Conservation (phyloP, 2,113 vertebrate genomes). For the Emberiza fucata region DNA sequence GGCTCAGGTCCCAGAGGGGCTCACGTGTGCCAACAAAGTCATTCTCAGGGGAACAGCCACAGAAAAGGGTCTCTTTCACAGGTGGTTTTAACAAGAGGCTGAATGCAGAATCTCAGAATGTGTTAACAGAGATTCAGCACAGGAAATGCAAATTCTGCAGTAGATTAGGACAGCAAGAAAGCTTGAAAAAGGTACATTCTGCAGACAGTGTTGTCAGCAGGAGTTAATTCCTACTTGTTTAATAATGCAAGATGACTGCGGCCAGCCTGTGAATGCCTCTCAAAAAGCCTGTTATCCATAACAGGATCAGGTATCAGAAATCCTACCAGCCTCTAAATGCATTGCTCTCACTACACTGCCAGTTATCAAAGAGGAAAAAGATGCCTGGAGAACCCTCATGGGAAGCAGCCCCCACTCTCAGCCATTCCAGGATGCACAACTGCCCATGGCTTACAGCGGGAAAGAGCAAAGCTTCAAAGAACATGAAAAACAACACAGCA, state of each 20-base stretch:
- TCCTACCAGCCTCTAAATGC: background rate
- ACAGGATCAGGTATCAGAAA: background rate
- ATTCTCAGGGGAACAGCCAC: background rate
- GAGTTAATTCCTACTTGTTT: conserved; percentile 4
- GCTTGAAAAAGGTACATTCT: background rate
- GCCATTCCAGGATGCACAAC: background rate
- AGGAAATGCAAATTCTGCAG: background rate
- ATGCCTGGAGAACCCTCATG: background rate
- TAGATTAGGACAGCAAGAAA: background rate
- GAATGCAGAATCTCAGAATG: background rate
- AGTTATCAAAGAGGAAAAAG: background rate
- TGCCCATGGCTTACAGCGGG: background rate
- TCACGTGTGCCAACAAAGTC: background rate
- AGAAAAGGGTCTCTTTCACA: background rate
- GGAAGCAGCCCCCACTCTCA: background rate
- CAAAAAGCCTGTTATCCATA: background rate
- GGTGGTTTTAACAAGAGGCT: background rate
- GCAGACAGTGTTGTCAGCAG: background rate
- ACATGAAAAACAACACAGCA: background rate
- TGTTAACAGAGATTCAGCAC: background rate
- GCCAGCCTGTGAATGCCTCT: background rate
- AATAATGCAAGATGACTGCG: conserved; percentile 24
- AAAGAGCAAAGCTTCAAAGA: background rate
- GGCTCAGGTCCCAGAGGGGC: background rate
- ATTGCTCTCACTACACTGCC: background rate